Percentiles rank a stretch among this genome's conserved stretches.
These are phyloP conservation scores for Drosophila carrolli DNA, from an alignment of 1,140 invertebrate species.

Conservation along the genomic window DNA sequence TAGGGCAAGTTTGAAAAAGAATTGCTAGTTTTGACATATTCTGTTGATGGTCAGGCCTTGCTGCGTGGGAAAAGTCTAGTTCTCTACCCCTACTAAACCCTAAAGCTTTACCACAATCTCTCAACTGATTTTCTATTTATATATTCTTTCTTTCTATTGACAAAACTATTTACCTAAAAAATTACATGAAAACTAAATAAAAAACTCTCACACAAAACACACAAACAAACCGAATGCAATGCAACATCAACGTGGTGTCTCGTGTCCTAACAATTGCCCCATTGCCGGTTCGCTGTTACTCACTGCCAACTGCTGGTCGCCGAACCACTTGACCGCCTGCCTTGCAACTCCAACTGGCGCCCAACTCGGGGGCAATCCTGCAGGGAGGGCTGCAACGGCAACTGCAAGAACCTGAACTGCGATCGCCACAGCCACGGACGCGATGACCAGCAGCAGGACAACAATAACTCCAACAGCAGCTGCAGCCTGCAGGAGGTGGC, in stretches of 20 bases:
- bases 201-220: constrained; percentile 27
- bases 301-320: constrained; percentile 80
- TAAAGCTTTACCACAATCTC: constrained; percentile 48
- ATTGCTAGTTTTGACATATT: neutral
- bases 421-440: constrained; percentile 54
- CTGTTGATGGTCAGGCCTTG: too few relatives aligned
- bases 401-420: constrained; percentile 75
- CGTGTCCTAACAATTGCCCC: constrained; percentile 56
- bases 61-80: constrained; percentile 8
- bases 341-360: constrained; percentile 9
- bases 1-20: neutral
- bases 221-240: constrained; percentile 44
- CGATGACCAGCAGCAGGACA: constrained; percentile 52
- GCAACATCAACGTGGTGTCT: constrained; percentile 46
- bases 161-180: constrained; percentile 50
- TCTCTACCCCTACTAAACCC: constrained; percentile 23
- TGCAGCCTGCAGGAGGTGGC: constrained; percentile 52
- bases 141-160: constrained; percentile 72
- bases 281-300: constrained; percentile 71
- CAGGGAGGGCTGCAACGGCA: constrained; percentile 64
- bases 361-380: neutral
- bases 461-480: constrained; percentile 66
- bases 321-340: constrained; percentile 65
- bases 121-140: constrained; percentile 73
- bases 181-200: constrained; percentile 44